A percentile compares a stretch with the other conserved stretches of the same genome.
Evolutionary conservation across 1,140 invertebrate species (phyloP).

Genomic region (Drosophila guanche): DNA sequence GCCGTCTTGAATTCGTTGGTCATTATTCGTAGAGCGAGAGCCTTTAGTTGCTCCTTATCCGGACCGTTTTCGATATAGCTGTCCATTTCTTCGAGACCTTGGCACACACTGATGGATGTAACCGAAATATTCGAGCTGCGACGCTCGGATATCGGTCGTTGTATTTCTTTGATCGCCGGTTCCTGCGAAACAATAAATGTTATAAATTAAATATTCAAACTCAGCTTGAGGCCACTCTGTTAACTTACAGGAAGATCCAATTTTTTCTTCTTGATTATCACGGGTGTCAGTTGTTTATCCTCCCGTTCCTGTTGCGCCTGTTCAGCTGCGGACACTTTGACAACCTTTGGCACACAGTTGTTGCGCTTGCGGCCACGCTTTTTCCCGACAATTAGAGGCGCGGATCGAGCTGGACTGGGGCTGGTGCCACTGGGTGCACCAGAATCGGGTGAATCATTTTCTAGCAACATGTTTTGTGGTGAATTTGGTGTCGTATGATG

Average conservation of each 20-base stretch:
- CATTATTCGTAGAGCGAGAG: slow-evolving; percentile 18
- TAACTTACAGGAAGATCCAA: slow-evolving; percentile 27
- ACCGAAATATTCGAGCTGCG: slow-evolving; percentile 33
- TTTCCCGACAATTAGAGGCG: slow-evolving; percentile 24
- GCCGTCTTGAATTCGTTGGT: slow-evolving; percentile 26
- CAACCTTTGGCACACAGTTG: slow-evolving; percentile 69
- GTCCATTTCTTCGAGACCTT: not conserved
- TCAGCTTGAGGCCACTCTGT: not conserved
- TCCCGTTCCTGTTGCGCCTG: slow-evolving; percentile 63
- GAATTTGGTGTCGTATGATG: not conserved
- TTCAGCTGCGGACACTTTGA: slow-evolving; percentile 68
- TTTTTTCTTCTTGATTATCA: slow-evolving; percentile 49
- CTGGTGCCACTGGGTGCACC: not conserved
- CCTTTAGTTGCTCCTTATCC: slow-evolving; percentile 10
- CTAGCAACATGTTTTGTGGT: slow-evolving; percentile 2
- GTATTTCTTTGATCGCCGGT: not conserved
- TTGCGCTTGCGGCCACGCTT: slow-evolving; percentile 76
- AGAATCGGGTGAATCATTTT: not conserved
- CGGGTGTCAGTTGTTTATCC: slow-evolving; percentile 64
- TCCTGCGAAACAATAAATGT: slow-evolving; percentile 9
- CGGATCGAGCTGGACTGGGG: not conserved
- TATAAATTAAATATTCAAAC: not conserved
- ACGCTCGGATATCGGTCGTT: slow-evolving; percentile 1
- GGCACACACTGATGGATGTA: slow-evolving; percentile 8
- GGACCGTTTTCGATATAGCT: slow-evolving; percentile 31